Percentiles rank a stretch among this genome's conserved stretches.
Conservation (phyloP, 1,140 invertebrate species). For the Caerostris extrusa region DNA sequence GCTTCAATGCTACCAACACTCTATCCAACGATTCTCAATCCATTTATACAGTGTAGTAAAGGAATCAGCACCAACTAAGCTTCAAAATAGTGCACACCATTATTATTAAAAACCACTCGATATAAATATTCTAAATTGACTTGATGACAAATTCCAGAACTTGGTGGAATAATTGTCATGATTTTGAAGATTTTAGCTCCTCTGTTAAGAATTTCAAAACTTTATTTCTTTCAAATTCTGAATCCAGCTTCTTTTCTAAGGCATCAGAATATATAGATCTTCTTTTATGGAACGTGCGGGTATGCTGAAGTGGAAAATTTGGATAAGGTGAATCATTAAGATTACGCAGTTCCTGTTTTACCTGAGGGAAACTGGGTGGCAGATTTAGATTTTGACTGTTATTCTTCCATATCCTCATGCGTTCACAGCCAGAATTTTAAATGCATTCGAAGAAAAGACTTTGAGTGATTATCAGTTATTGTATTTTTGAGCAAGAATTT, state of each 20-base stretch:
- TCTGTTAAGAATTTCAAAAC: constrained; percentile 98
- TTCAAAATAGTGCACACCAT: constrained; percentile 93
- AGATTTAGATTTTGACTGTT: not conserved
- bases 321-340: constrained; percentile 69
- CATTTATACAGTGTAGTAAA: constrained; percentile 99
- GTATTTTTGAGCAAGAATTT: constrained; percentile 64
- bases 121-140: constrained; percentile 98
- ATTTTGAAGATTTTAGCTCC: constrained; percentile 97
- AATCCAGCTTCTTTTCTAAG: constrained; percentile 94
- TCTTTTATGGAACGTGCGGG: constrained; percentile 83
- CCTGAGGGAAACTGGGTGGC: not conserved
- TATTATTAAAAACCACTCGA: constrained; percentile 92
- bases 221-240: constrained; percentile 98
- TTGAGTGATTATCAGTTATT: not conserved
- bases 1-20: constrained; percentile 86
- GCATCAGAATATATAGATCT: constrained; percentile 87
- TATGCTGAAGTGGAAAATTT: constrained; percentile 80
- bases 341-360: constrained; percentile 54
- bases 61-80: constrained; percentile 98
- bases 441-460: constrained; percentile 1
- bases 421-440: constrained; percentile 46
- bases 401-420: constrained; percentile 45
- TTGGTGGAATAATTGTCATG: constrained; percentile 98
- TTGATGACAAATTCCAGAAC: constrained; percentile 98
- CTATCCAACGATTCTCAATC: constrained; percentile 88